phyloP scores from a whole-genome alignment of 2,888 invertebrate genomes.

The Doris montereyensis region DNA sequence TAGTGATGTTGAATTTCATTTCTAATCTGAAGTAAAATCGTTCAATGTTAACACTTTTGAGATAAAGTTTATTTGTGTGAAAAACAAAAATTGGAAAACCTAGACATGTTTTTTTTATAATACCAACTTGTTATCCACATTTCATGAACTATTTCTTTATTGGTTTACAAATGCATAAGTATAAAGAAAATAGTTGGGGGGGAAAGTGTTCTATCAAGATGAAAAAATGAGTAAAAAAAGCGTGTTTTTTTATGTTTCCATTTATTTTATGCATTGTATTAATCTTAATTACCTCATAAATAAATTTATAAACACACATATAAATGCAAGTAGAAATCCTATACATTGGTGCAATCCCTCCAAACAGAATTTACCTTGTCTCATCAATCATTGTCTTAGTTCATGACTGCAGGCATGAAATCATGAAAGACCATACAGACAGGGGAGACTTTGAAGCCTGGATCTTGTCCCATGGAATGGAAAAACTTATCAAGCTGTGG shows the following conservation, averaged over 20 bases:
- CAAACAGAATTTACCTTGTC: too few species aligned
- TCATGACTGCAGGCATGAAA: conserved; percentile 64
- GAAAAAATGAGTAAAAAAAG: too few species aligned
- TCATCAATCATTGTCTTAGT: conserved; percentile 57
- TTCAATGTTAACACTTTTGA: neutral
- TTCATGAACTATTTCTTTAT: neutral
- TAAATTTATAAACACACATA: too few species aligned
- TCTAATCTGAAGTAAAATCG: neutral
- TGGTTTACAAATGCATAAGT: neutral
- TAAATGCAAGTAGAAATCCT: too few species aligned
- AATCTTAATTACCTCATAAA: too few species aligned
- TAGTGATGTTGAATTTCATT: neutral
- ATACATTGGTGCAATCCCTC: too few species aligned
- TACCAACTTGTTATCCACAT: neutral
- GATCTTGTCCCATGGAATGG: conserved; percentile 62
- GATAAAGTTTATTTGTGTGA: neutral
- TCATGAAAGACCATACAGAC: conserved; percentile 57
- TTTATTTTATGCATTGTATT: too few species aligned
- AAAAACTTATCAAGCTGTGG: conserved; percentile 57
- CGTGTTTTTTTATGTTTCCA: too few species aligned
- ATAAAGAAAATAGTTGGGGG: too few species aligned
- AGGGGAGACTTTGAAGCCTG: conserved; percentile 61
- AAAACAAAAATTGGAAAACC: neutral
- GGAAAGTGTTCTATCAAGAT: too few species aligned
- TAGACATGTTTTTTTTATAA: neutral